Percentiles rank a stretch among this genome's conserved stretches.
Conservation (phyloP, 2,113 vertebrate species). For the Otus sunia region DNA sequence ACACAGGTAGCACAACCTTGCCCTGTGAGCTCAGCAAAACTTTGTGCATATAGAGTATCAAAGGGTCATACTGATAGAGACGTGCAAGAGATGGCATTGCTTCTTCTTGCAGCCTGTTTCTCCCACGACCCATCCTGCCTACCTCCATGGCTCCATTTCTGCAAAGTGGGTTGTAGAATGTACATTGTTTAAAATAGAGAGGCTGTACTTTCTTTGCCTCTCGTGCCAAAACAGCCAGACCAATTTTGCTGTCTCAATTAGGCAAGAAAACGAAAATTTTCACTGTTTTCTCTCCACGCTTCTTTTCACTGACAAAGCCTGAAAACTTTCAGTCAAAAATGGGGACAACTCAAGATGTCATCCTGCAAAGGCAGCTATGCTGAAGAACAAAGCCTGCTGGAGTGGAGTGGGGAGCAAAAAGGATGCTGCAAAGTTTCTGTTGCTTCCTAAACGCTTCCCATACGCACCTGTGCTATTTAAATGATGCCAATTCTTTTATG, state of each 20-base stretch:
- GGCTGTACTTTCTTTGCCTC: background rate
- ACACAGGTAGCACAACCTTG: background rate
- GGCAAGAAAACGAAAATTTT: background rate
- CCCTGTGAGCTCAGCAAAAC: background rate
- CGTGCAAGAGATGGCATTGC: background rate
- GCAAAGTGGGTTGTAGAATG: background rate
- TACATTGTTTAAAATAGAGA: background rate
- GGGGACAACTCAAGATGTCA: background rate
- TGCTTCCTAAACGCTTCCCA: background rate
- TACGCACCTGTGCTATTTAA: constrained; percentile 50
- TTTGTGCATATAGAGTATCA: background rate
- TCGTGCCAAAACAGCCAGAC: background rate
- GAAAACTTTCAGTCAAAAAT: background rate
- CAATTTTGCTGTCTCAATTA: background rate
- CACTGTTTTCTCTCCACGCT: background rate
- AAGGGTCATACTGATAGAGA: background rate
- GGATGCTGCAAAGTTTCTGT: background rate
- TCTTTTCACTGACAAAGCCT: background rate
- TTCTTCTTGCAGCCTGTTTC: background rate
- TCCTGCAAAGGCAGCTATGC: background rate
- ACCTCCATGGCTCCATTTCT: background rate
- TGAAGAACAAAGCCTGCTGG: background rate
- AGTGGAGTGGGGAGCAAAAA: background rate
- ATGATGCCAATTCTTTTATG: constrained; percentile 13
- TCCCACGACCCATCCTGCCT: background rate